phyloP scores from a whole-genome alignment of 2,797 vertebrate genomes.

The Chiroxiphia lanceolata region DNA sequence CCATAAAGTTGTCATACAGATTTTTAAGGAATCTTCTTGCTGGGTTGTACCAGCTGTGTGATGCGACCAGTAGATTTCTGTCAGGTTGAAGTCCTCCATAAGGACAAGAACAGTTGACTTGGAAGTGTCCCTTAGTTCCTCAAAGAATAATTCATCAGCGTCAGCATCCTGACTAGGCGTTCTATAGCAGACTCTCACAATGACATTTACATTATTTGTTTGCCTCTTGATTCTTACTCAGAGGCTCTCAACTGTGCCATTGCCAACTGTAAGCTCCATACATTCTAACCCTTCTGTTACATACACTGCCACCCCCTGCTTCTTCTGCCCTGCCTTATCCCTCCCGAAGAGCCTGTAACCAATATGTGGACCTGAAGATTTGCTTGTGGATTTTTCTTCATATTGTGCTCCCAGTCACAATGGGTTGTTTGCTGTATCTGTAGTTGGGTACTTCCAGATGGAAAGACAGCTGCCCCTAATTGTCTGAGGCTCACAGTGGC shows the following conservation, averaged over 20 bases:
- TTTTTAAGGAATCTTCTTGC: not conserved
- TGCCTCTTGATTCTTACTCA: not conserved
- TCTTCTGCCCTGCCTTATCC: not conserved
- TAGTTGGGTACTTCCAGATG: not conserved
- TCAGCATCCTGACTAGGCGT: not conserved
- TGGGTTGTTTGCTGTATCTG: not conserved
- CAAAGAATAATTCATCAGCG: not conserved
- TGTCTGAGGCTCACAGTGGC: not conserved
- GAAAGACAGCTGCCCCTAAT: not conserved
- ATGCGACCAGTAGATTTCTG: not conserved
- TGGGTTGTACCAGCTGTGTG: not conserved
- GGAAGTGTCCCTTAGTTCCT: not conserved
- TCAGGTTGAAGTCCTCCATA: not conserved
- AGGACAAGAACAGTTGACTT: not conserved
- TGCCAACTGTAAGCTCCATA: not conserved
- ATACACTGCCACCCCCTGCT: not conserved
- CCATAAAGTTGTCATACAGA: not conserved
- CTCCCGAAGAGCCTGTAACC: not conserved
- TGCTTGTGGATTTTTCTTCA: not conserved
- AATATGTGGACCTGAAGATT: accelerated
- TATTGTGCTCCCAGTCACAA: not conserved
- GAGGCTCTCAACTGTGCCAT: not conserved
- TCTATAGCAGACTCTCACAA: not conserved
- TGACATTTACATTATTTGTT: not conserved
- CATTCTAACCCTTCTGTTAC: not conserved